phyloP scores from a whole-genome alignment of 2,888 invertebrate genomes.

The Phragmatobia fuliginosa region DNA sequence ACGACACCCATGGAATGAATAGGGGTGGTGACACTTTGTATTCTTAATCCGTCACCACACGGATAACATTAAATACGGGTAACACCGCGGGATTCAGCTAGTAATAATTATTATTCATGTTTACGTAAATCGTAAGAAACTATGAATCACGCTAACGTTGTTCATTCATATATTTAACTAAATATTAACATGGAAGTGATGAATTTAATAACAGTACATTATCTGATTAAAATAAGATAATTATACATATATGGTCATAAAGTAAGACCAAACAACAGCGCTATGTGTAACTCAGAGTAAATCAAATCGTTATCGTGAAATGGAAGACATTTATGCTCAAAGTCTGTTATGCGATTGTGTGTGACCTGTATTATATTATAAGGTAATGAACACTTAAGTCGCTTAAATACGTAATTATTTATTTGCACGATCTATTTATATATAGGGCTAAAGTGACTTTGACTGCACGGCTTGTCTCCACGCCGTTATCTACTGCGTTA shows the following conservation, averaged over 20 bases:
- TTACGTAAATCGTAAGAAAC: neutral
- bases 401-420: too few species aligned
- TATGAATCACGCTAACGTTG: neutral
- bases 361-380: neutral
- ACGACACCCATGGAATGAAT: too few species aligned
- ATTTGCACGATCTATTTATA: neutral
- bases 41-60: too few species aligned
- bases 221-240: neutral
- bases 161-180: conserved; percentile 8
- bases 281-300: neutral
- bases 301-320: neutral
- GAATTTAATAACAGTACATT: neutral
- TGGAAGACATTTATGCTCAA: neutral
- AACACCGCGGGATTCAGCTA: too few species aligned
- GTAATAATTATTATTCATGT: neutral
- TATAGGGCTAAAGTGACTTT: too few species aligned
- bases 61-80: too few species aligned
- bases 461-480: too few species aligned
- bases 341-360: neutral
- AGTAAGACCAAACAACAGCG: neutral
- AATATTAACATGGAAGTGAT: conserved; percentile 9
- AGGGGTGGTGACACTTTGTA: too few species aligned
- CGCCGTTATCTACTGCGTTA: too few species aligned
- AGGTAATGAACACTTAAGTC: too few species aligned
- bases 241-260: neutral